Evolutionary conservation across 2,113 vertebrate genomes (phyloP).

Genomic region (Cololabis saira): DNA sequence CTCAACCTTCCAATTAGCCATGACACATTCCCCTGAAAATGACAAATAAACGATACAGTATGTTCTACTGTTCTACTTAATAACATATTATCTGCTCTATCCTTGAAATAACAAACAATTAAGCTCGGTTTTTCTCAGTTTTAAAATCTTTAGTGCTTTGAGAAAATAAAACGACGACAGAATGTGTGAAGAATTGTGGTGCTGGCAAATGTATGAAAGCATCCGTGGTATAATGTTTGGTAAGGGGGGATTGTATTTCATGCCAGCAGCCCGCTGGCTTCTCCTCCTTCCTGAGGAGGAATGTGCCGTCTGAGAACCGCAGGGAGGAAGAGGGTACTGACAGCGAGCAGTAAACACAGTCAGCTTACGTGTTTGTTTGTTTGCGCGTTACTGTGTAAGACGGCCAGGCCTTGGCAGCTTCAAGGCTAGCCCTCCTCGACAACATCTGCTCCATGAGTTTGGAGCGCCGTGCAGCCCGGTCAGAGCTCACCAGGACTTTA

Average conservation of each 20-base stretch:
- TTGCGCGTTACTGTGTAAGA: conserved; percentile 57
- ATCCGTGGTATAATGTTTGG: conserved; percentile 63
- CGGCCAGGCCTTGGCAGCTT: conserved; percentile 36
- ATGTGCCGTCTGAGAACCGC: conserved; percentile 67
- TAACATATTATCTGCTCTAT: neutral
- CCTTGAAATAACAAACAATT: neutral
- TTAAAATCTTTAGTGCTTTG: conserved; percentile 15
- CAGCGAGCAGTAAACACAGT: conserved; percentile 61
- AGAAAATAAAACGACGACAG: conserved; percentile 31
- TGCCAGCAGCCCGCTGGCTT: conserved; percentile 64
- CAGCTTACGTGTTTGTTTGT: conserved; percentile 65
- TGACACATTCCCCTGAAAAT: conserved; percentile 1
- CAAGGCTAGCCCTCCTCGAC: conserved; percentile 41
- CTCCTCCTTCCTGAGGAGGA: conserved; percentile 64
- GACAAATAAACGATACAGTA: neutral
- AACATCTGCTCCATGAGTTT: conserved; percentile 65
- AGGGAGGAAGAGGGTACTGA: conserved; percentile 65
- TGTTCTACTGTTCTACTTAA: neutral
- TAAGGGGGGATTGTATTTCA: conserved; percentile 67
- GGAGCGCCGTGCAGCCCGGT: conserved; percentile 29
- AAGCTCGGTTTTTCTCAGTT: neutral
- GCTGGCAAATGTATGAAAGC: conserved; percentile 52
- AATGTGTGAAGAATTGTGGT: conserved; percentile 29
- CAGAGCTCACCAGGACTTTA: conserved; percentile 55
- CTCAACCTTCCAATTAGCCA: conserved; percentile 5